Base-by-base conservation (phyloP, 2,113 vertebrate species). In the Hassar affinis region DNA sequence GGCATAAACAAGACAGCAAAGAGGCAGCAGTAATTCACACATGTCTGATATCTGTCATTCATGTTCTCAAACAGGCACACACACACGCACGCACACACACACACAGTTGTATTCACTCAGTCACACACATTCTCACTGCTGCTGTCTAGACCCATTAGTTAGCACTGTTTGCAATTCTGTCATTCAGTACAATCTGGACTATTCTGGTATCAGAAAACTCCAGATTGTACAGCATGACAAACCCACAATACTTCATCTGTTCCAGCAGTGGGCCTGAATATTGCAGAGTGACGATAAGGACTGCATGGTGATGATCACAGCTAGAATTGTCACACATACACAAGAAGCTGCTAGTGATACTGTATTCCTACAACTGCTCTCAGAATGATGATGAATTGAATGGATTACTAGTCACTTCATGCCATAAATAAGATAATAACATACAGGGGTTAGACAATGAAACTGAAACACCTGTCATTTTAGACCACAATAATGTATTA, bases 101-200 rank as follows among this genome's bases (percentile, higher is more conserved):
- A 72, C 38, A 62, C 30, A 6, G 22, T 54, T 38, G 10, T 5
- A 64, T 42, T 49, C 54, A 52, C 47, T 51, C 77, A 35, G 6
- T 33, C 52, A 33, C 49, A 51, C 27, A 64, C 81, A 49, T 79
- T n/a, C 62, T 30, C 11, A 33, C n/a, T 35, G 22, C 45, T 62
- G 45, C 54, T 68, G 54, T 82, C 33, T 49, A 54, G 57, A n/a
- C 33, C 62, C 42, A 25, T 81, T 90, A 90, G 91, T 94, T 93
- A 92, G 90, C 88, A 84, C 85, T 90, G 90, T 92, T 91, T 89
- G 79, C 72, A 84, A 86, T 86, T 87, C 90, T 89, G 90, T 93
- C 90, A 87, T 90, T 91, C 91, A 92, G 85, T 33, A 52, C 71
- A 57, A 84, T 61, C 54, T 72, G 51, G 54, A 59, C 57, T 25